Conservation (phyloP, 2,888 invertebrate genomes). For the Metellina segmentata region DNA sequence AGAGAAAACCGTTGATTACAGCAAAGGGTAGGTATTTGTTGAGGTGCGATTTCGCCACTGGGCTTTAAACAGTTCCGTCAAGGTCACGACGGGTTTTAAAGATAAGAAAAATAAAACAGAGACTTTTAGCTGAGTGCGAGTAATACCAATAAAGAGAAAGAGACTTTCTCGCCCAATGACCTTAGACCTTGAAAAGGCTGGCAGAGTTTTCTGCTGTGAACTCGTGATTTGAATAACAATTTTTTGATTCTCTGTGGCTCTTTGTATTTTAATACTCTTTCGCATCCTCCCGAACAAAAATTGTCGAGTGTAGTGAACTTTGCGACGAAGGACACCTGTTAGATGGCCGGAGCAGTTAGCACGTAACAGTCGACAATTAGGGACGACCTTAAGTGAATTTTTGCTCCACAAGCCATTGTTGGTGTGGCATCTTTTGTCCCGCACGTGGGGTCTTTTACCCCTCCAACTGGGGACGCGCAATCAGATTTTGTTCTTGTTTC, state of each 20-base stretch:
- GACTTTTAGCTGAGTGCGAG: constrained; percentile 15
- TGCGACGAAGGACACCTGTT: constrained; percentile 48
- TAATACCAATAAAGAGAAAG: constrained; percentile 10
- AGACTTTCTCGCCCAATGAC: constrained; percentile 35
- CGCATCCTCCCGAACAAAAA: constrained; percentile 18
- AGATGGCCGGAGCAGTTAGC: constrained; percentile 2
- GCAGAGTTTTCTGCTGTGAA: constrained; percentile 29
- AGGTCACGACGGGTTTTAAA: constrained; percentile 52
- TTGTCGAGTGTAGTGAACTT: constrained; percentile 24
- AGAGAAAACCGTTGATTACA: constrained; percentile 34
- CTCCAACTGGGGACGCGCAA: constrained; percentile 7
- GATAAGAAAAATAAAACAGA: constrained; percentile 46
- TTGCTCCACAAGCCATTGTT: constrained; percentile 12
- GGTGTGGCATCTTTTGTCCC: not conserved
- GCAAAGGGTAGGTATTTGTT: constrained; percentile 50
- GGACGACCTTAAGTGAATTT: not conserved
- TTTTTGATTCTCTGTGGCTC: constrained; percentile 3
- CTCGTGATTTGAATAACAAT: constrained; percentile 53
- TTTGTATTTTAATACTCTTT: constrained; percentile 41
- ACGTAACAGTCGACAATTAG: constrained; percentile 21
- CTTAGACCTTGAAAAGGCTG: constrained; percentile 60
- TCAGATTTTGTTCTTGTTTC: not conserved
- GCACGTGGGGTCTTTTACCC: constrained; percentile 31
- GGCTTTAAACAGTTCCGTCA: constrained; percentile 44
- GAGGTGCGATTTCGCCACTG: constrained; percentile 47